Conservation (phyloP, 53 echinoderm and acorn worm genomes). For the Echinometra lucunter region DNA sequence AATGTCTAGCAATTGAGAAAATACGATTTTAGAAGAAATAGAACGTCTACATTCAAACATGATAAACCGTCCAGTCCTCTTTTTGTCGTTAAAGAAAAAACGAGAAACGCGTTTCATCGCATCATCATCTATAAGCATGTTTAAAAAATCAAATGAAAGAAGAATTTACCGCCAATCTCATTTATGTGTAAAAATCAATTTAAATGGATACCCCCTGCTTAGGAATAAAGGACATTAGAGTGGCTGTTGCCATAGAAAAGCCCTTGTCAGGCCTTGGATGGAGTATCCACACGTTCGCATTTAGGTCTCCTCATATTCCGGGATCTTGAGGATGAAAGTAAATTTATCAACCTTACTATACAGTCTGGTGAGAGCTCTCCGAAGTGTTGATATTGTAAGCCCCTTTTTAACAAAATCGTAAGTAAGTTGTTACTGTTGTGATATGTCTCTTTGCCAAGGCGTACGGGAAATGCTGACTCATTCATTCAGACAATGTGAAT, state of each 20-base stretch:
- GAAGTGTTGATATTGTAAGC: no score
- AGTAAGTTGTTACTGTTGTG: no score
- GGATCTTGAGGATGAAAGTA: not conserved
- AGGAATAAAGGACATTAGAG: not conserved
- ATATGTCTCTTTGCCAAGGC: no score
- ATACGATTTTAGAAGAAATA: not conserved
- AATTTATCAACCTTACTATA: not conserved
- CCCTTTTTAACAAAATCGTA: no score
- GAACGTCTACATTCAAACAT: not conserved
- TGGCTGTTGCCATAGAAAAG: not conserved
- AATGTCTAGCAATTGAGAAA: not conserved
- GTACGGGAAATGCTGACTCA: no score
- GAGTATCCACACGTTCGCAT: conserved; percentile 1
- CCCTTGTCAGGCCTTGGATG: not conserved
- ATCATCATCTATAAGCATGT: not conserved
- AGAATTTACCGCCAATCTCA: not conserved
- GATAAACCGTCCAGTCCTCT: not conserved
- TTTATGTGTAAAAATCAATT: not conserved
- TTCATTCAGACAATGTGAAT: no score
- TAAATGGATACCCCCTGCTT: conserved; percentile 11
- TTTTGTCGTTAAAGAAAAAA: not conserved
- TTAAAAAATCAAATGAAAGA: not conserved
- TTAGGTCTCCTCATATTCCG: not conserved
- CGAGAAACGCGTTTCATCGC: not conserved
- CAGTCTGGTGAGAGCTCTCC: no score